A percentile compares a stretch with the other conserved stretches of the same genome.
These are phyloP conservation scores for Pardosa pseudoannulata DNA, from an alignment of 2,888 invertebrate genomes.

Conservation along the genomic window DNA sequence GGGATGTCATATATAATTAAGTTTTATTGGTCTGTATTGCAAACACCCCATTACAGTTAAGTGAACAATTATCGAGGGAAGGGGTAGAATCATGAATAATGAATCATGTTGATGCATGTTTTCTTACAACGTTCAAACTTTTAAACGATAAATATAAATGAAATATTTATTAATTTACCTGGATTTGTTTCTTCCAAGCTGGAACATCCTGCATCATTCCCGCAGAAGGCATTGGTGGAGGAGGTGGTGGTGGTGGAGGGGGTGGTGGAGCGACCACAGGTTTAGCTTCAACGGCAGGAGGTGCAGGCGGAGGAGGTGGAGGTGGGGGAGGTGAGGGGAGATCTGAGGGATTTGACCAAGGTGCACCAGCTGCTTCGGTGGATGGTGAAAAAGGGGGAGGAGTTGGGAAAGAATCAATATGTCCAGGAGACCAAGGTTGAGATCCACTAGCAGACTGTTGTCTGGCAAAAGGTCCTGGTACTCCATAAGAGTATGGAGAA, in stretches of 20 bases:
- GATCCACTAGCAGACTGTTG: conserved; percentile 39
- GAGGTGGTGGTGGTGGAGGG: conserved; percentile 82
- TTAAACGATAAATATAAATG: too few relatives aligned
- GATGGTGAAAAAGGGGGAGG: conserved; percentile 60
- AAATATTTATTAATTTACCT: conserved; percentile 31
- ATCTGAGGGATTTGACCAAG: conserved; percentile 48
- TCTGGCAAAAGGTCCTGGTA: conserved; percentile 45
- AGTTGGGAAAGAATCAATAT: conserved; percentile 45
- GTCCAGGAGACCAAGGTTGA: conserved; percentile 45
- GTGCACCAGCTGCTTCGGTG: conserved; percentile 30
- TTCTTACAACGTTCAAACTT: too few relatives aligned
- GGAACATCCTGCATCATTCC: conserved; percentile 39
- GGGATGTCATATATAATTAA: too few relatives aligned
- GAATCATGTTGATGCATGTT: too few relatives aligned
- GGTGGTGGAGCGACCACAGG: conserved; percentile 10
- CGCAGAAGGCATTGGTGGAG: conserved; percentile 77
- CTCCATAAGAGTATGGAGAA: conserved; percentile 26
- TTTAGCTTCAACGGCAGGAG: background rate
- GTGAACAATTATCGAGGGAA: too few relatives aligned
- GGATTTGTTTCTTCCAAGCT: conserved; percentile 68
- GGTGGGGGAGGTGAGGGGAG: conserved; percentile 53
- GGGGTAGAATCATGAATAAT: too few relatives aligned
- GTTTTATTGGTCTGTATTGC: too few relatives aligned
- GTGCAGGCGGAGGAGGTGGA: conserved; percentile 11
- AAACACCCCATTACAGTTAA: too few relatives aligned